Conservation (phyloP, 2,797 vertebrate genomes). For the Chelmon rostratus region DNA sequence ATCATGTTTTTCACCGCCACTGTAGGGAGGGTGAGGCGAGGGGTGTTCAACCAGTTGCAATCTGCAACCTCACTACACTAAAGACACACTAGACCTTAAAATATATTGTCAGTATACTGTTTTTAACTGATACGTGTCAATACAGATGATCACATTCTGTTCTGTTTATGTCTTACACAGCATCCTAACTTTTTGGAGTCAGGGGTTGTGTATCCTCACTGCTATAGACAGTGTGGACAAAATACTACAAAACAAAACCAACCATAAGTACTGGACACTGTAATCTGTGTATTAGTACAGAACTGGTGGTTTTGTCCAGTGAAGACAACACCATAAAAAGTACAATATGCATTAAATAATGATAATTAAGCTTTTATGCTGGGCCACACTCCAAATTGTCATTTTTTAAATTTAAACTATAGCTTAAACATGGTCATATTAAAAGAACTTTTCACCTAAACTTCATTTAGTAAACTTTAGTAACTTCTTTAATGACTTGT, state of each 20-base stretch:
- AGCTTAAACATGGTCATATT: background rate
- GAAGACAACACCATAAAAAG: background rate
- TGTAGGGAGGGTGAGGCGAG: too few species aligned
- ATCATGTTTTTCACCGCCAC: too few species aligned
- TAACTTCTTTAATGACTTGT: constrained; percentile 8
- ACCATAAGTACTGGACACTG: background rate
- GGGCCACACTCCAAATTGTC: background rate
- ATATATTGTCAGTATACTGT: too few species aligned
- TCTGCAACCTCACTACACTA: too few species aligned
- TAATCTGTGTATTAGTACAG: background rate
- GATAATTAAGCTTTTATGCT: background rate
- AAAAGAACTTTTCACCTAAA: background rate
- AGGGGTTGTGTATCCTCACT: background rate
- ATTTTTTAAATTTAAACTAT: background rate
- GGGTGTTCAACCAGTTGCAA: too few species aligned
- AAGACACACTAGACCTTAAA: too few species aligned
- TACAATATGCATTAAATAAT: background rate
- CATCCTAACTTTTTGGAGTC: too few species aligned
- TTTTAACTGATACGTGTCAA: too few species aligned
- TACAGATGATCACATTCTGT: too few species aligned
- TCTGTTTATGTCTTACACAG: too few species aligned
- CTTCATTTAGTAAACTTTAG: constrained; percentile 2
- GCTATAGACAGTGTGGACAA: background rate
- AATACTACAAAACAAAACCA: background rate
- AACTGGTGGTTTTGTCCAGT: background rate